Percentiles rank a stretch among this genome's conserved stretches.
These are phyloP conservation scores for Cotesia vestalis DNA, from an alignment of 1,140 invertebrate species.

Conservation along the genomic window DNA sequence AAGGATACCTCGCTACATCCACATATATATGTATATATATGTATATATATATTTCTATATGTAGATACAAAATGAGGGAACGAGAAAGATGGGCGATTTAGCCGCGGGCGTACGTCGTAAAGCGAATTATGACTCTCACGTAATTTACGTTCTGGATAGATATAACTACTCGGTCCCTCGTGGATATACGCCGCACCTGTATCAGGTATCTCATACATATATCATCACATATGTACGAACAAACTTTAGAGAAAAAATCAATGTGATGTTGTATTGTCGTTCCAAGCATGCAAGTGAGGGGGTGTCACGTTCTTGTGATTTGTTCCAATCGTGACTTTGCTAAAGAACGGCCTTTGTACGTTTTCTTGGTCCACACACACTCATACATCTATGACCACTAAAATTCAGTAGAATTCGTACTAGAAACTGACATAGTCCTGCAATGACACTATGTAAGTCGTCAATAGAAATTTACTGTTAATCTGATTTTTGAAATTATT, in stretches of 20 bases:
- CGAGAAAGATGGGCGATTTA: constrained; percentile 29
- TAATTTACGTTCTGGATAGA: constrained; percentile 36
- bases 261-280: neutral
- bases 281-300: neutral
- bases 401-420: too few species aligned
- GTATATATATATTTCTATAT: neutral
- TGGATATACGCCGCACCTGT: constrained; percentile 5
- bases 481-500: too few species aligned
- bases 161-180: constrained; percentile 20
- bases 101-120: constrained; percentile 34
- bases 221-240: neutral
- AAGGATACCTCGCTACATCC: neutral
- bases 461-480: too few species aligned
- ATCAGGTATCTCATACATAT: neutral
- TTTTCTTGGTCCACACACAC: neutral
- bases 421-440: too few species aligned
- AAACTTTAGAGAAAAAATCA: neutral
- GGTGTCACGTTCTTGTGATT: constrained; percentile 33
- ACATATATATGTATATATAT: neutral
- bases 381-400: too few species aligned
- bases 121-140: constrained; percentile 36
- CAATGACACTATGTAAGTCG: too few species aligned
- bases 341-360: neutral
- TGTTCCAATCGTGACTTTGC: constrained; percentile 32
- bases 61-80: constrained; percentile 9